phyloP scores from a whole-genome alignment of 2,797 vertebrate genomes.

The Pachyuromys duprasi region DNA sequence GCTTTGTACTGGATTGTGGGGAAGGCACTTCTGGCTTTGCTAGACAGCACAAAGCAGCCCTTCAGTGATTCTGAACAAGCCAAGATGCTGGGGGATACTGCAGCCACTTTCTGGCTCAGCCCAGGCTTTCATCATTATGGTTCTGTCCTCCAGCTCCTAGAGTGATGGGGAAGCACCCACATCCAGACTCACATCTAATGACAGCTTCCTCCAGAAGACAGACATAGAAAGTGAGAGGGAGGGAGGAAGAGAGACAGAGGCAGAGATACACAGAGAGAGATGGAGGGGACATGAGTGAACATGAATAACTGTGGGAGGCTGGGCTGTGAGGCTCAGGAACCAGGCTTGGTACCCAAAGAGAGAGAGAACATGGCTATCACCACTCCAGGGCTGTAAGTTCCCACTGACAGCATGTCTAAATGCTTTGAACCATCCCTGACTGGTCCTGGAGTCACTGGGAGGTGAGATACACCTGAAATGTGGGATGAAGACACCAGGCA shows the following conservation, averaged over 20 bases:
- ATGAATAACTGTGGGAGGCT: not conserved
- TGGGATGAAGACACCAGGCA: not conserved
- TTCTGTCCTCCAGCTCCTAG: constrained; percentile 67
- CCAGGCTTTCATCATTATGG: constrained; percentile 84
- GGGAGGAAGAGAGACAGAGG: not conserved
- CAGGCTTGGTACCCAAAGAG: not conserved
- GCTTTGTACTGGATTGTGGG: constrained; percentile 71
- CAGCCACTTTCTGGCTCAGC: constrained; percentile 69
- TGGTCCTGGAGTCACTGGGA: not conserved
- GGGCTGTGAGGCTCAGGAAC: not conserved
- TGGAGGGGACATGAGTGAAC: not conserved
- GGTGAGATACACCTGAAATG: rapidly evolving
- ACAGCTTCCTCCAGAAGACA: constrained; percentile 29
- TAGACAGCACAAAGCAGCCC: constrained; percentile 86
- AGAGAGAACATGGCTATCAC: not conserved
- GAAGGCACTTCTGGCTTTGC: constrained; percentile 78
- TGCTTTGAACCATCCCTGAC: not conserved
- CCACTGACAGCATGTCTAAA: not conserved
- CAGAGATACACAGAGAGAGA: not conserved
- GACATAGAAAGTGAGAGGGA: too few relatives aligned
- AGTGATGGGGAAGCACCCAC: constrained; percentile 11
- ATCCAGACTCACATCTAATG: constrained; percentile 73
- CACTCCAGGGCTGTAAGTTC: not conserved
- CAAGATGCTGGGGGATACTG: not conserved
- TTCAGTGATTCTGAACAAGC: constrained; percentile 51